Base-by-base conservation (phyloP, 2,113 vertebrate genomes). In the Rhinichthys klamathensis region DNA sequence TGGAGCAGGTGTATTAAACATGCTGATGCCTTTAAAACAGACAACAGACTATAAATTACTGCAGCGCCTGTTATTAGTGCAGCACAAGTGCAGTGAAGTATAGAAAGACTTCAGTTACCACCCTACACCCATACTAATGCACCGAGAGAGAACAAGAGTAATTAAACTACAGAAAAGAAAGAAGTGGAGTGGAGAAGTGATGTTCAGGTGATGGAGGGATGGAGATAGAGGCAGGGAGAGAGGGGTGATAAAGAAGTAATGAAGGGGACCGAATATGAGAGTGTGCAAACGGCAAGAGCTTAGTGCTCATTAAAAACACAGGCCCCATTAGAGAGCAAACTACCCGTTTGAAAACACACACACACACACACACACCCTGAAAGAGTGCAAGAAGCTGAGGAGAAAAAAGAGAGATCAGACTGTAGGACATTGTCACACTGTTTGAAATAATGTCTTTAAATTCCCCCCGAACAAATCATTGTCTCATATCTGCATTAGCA, bases 261-360 rank as follows among this genome's bases (percentile, higher is more conserved):
- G 89, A 88, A 87, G 89, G 84, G 89, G 82, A 89, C 87, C 79
- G 49, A 86, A 89, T 82, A 86, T 82, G 70, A 88, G 83, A 79
- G 82, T 82, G 77, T 80, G 82, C 84, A 86, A 86, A 84, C 82
- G 78, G 82, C 82, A 86, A 69, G 86, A 81, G 85, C 85, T 86
- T 69, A 82, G 61, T 89, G 87, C 87, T 89, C 89, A 89, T 89
- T 89, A 89, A 89, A 89, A 87, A 88, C 89, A 88, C 82, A 89
- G 87, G 87, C 84, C 80, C 88, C 88, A 88, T 89, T 89, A 89
- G 79, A 83, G 72, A 84, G 89, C 85, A 89, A 89, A 89, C 89
- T 89, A 88, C 89, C 89, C 89, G 82, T 87, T 89, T 85, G 85
- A 78, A 86, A 44, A 82, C 75, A 60, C 74, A 78, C 61, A 79